These are phyloP conservation scores for Ophioderma brevispina DNA, from an alignment of 35 echinoderm and acorn worm genomes.

Conservation along the genomic window DNA sequence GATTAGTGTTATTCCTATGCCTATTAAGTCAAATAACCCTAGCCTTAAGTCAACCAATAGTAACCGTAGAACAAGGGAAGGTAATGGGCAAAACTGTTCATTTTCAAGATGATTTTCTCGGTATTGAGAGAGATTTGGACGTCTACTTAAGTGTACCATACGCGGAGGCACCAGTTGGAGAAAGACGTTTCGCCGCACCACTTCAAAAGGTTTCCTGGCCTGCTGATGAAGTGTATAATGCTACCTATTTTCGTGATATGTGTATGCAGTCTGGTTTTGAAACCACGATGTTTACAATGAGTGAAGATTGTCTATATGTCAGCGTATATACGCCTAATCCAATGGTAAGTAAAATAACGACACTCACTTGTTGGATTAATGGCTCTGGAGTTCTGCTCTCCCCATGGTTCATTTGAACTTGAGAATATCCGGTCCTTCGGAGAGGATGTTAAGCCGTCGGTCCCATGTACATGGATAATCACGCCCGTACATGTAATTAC, in stretches of 20 bases:
- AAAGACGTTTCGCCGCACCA: slow-evolving; percentile 54
- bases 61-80: not conserved
- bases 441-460: too few relatives aligned
- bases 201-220: slow-evolving; percentile 30
- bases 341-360: not conserved
- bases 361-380: too few relatives aligned
- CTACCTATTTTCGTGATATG: not conserved
- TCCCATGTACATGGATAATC: too few relatives aligned
- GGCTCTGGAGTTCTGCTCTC: too few relatives aligned
- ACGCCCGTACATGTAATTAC: too few relatives aligned
- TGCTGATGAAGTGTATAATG: not conserved
- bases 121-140: slow-evolving; percentile 49
- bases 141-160: slow-evolving; percentile 76
- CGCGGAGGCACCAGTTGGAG: slow-evolving; percentile 71
- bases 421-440: too few relatives aligned
- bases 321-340: not conserved
- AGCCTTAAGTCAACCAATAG: not conserved
- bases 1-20: not conserved
- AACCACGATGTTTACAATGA: not conserved
- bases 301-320: not conserved
- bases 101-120: not conserved
- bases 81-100: not conserved
- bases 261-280: not conserved
- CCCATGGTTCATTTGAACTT: too few relatives aligned
- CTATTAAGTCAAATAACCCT: not conserved